Evolutionary conservation across 1,140 invertebrate genomes (phyloP), one percentile per base, ranked within the genome.

Genomic region (Wasmannia auropunctata): DNA sequence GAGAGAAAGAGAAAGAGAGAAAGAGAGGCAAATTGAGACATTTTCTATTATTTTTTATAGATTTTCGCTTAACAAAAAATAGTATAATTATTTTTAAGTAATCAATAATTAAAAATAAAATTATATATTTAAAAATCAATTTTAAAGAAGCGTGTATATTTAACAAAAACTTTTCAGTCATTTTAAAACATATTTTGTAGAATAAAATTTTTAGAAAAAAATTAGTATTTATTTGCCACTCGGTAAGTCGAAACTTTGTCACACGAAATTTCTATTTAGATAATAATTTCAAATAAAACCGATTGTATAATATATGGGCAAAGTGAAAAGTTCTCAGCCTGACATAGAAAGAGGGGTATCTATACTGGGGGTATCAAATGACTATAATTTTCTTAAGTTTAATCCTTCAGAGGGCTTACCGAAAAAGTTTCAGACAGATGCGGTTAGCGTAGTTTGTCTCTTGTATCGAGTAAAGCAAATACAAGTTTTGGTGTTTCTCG

Each of bases 1-100:
- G n/a, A n/a, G n/a, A n/a, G n/a, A n/a, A n/a, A n/a, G n/a, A n/a
- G n/a, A n/a, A n/a, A n/a, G n/a, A n/a, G n/a, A n/a, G n/a, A n/a
- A n/a, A n/a, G n/a, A 49, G 87, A 85, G 65, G 85, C 86, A 85
- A 37, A 51, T 69, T 80, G 10, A 67, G 11, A 8, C 8, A 37
- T 16, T n/a, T 37, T 63, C 8, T 1, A 40, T 14, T 22, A 65
- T n/a, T n/a, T 25, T 40, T 40, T 7, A 4, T 3, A 22, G 2
- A 65, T 22, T 65, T 65, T 10, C 40, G 11, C 7, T 62, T 0
- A 62, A 62, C 60, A 34, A 65, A n/a, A 40, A 3, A 22, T 22
- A 22, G 2, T 8, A 63, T 3, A 65, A n/a, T 37, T 65, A 65
- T 65, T 65, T 40, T 37, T 4, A 16, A n/a, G 10, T 10, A 65